Base-by-base conservation (phyloP, 1,140 invertebrate species). In the Luehdorfia chinensis region DNA sequence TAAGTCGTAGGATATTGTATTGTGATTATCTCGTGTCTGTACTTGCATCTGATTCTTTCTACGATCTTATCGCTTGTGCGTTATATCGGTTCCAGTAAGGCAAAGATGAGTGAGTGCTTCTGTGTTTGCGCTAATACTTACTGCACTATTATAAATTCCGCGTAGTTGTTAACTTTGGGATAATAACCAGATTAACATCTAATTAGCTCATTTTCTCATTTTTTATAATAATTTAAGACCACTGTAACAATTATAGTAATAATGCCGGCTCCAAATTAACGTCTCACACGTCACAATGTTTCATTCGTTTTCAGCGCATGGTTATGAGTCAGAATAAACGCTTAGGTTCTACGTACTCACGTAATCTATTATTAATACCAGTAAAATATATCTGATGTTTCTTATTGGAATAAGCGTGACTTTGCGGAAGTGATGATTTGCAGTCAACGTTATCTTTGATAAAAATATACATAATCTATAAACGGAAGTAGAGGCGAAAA, bases 221-320 rank as follows among this genome's bases (percentile, higher is more conserved):
- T 36, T 19, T 19, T 21, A 6, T 3, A 21, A 21, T 21, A 3
- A 21, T 21, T 21, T 2, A 21, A 3, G 2, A 21, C 6, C 2
- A 21, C 6, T 3, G 3, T 30, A 18, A 18, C n/a, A 28, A 30
- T 49, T 53, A 43, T 49, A 53, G 51, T 46, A 6, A 32, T 37
- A 27, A 43, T 48, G 46, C 31, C 23, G 39, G 36, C 8, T 41
- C 11, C 25, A 27, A 23, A 25, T 7, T 21, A 23, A 11, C 21
- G 25, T 41, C 27, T 16, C 15, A 16, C 6, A 12, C n/a, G 14
- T 18, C 30, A 18, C 18, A 23, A 43, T 51, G 56, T 44, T 64
- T 66, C 58, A 66, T 61, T n/a, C 52, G 37, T 61, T 65, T 71
- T 68, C 65, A 72, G 59, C 57, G 62, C 63, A 71, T 51, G 45